Conservation (phyloP, 2,797 vertebrate genomes). For the Phyllotis vaccarum region DNA sequence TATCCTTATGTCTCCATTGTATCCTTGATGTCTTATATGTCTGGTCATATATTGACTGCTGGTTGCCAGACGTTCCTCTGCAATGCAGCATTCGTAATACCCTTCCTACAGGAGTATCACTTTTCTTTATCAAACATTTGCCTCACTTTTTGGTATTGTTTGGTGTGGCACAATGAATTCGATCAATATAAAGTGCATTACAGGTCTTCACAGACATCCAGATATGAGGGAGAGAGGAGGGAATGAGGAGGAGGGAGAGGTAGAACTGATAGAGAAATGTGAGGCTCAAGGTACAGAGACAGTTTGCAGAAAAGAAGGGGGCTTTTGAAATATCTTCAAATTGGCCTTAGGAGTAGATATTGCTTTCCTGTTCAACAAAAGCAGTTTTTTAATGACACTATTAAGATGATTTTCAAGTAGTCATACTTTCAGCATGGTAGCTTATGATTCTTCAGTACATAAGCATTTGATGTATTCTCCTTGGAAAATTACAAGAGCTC, state of each 20-base stretch:
- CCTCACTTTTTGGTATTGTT: background rate
- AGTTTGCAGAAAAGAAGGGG: background rate
- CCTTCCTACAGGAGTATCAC: background rate
- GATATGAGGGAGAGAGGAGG: background rate
- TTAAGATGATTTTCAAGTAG: conserved; percentile 47
- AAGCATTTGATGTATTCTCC: conserved; percentile 51
- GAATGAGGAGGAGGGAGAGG: background rate
- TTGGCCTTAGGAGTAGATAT: conserved; percentile 14
- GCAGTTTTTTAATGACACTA: conserved; percentile 25
- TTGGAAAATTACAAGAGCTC: conserved; percentile 51
- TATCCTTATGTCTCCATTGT: background rate
- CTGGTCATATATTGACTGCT: background rate
- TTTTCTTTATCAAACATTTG: background rate
- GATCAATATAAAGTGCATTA: background rate
- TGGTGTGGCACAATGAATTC: background rate
- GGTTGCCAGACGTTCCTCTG: background rate
- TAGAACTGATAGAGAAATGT: background rate
- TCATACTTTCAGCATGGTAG: conserved; percentile 36
- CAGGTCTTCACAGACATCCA: background rate
- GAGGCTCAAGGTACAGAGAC: background rate
- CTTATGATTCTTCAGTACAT: conserved; percentile 32
- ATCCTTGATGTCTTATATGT: background rate
- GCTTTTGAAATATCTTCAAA: conserved; percentile 10
- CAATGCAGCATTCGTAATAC: background rate
- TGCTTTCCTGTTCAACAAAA: conserved; percentile 25